phyloP scores from a whole-genome alignment of 2,797 vertebrate species.

The Malacoctenus gilli region DNA sequence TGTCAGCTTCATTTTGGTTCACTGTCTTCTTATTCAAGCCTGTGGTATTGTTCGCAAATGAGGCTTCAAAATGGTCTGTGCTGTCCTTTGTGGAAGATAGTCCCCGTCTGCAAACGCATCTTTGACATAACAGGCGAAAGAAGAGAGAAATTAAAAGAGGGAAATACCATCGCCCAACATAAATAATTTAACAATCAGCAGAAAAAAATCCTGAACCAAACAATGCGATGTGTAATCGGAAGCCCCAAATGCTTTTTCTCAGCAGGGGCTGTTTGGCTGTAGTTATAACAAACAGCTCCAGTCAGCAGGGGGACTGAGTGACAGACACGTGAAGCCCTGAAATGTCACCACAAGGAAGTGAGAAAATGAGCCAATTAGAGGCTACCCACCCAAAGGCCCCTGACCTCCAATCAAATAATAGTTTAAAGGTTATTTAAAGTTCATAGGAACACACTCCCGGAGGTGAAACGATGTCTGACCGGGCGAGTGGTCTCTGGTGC shows the following conservation, averaged over 20 bases:
- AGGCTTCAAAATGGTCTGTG: not conserved
- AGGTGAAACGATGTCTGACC: constrained; percentile 25
- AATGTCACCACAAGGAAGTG: constrained; percentile 52
- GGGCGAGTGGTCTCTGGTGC: constrained; percentile 13
- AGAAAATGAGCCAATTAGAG: constrained; percentile 66
- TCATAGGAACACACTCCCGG: constrained; percentile 36
- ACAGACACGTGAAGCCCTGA: constrained; percentile 45
- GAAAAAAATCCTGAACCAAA: constrained; percentile 2
- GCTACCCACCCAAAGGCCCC: constrained; percentile 44
- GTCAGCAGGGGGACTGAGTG: constrained; percentile 26
- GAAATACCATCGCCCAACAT: constrained; percentile 2
- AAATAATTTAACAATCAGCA: constrained; percentile 19
- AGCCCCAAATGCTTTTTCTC: constrained; percentile 33
- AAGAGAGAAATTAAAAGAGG: too few species aligned
- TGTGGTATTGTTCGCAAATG: not conserved
- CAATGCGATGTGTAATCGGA: constrained; percentile 15
- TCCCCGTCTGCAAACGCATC: constrained; percentile 2
- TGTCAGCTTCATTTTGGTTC: not conserved
- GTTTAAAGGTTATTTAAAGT: constrained; percentile 68
- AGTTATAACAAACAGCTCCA: constrained; percentile 16
- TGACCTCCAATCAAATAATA: constrained; percentile 58
- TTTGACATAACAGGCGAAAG: not conserved
- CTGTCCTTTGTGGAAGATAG: not conserved
- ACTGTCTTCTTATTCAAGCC: not conserved
- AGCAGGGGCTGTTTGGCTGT: constrained; percentile 5